Percentiles rank a stretch among this genome's conserved stretches.
Evolutionary conservation across 2,797 vertebrate genomes (phyloP).

Genomic region (Hippoglossus hippoglossus): DNA sequence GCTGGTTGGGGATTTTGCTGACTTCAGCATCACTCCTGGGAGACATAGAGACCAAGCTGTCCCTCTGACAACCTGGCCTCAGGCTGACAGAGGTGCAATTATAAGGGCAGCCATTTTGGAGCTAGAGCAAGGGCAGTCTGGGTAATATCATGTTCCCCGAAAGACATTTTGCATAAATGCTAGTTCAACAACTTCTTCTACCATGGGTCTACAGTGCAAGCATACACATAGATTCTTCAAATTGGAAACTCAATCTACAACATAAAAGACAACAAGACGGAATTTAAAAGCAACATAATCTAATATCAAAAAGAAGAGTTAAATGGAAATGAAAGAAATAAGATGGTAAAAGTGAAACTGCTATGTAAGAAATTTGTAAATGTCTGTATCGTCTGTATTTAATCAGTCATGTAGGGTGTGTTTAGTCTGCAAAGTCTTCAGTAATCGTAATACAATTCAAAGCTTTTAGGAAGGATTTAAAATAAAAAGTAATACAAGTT

Average conservation of each 20-base stretch:
- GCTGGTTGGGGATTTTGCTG: slow-evolving; percentile 55
- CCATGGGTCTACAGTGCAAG: too few relatives aligned
- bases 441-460: not conserved
- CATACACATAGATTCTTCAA: too few relatives aligned
- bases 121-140: slow-evolving; percentile 36
- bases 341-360: too few relatives aligned
- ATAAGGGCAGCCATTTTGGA: slow-evolving; percentile 60
- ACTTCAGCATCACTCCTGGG: slow-evolving; percentile 66
- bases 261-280: too few relatives aligned
- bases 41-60: slow-evolving; percentile 62
- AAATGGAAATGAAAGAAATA: too few relatives aligned
- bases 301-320: too few relatives aligned
- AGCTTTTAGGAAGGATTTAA: too few relatives aligned
- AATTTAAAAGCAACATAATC: too few relatives aligned
- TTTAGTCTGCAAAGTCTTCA: not conserved
- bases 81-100: slow-evolving; percentile 55
- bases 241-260: not conserved
- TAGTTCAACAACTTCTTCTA: slow-evolving; percentile 26
- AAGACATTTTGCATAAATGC: not conserved
- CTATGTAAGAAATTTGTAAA: too few relatives aligned
- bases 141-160: slow-evolving; percentile 12
- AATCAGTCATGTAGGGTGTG: too few relatives aligned
- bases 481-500: not conserved
- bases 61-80: slow-evolving; percentile 59
- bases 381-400: too few relatives aligned